These are phyloP conservation scores for Drosophila nr. perissopoda DNA, from an alignment of 2,888 invertebrate species.

Conservation along the genomic window DNA sequence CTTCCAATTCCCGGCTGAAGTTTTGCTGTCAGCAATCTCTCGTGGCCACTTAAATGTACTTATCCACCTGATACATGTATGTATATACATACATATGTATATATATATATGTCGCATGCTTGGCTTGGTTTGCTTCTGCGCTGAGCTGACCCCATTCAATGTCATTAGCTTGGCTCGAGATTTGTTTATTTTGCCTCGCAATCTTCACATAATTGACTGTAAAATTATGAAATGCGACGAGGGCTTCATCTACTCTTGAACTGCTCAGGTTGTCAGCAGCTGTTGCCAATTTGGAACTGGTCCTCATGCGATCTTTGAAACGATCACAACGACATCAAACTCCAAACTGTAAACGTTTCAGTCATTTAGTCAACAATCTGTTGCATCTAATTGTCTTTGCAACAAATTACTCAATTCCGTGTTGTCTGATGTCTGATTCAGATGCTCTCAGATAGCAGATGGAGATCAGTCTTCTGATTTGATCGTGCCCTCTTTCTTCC, in stretches of 20 bases:
- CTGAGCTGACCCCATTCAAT: slow-evolving; percentile 77
- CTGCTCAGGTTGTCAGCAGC: slow-evolving; percentile 51
- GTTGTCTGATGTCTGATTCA: slow-evolving; percentile 12
- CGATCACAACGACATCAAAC: slow-evolving; percentile 32
- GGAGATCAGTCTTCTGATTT: slow-evolving; percentile 31
- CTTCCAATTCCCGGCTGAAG: slow-evolving; percentile 54
- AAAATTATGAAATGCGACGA: slow-evolving; percentile 71
- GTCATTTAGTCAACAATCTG: slow-evolving; percentile 79
- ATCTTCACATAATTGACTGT: slow-evolving; percentile 72
- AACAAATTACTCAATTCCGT: slow-evolving; percentile 75
- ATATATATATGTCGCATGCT: slow-evolving; percentile 22
- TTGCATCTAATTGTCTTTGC: slow-evolving; percentile 77
- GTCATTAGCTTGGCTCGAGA: slow-evolving; percentile 79
- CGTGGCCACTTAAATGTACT: slow-evolving; percentile 51
- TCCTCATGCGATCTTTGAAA: slow-evolving; percentile 23
- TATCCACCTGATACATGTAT: slow-evolving; percentile 36
- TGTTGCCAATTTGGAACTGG: slow-evolving; percentile 26
- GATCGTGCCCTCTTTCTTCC: slow-evolving; percentile 1
- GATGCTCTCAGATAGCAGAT: slow-evolving; percentile 33
- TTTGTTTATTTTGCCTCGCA: slow-evolving; percentile 66
- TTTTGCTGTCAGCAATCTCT: slow-evolving; percentile 69
- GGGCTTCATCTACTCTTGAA: slow-evolving; percentile 37
- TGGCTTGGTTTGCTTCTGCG: slow-evolving; percentile 13
- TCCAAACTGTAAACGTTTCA: slow-evolving; percentile 58
- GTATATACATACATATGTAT: background rate